Evolutionary conservation across 2,888 invertebrate genomes (phyloP).

Genomic region (Stratiomys singularior): DNA sequence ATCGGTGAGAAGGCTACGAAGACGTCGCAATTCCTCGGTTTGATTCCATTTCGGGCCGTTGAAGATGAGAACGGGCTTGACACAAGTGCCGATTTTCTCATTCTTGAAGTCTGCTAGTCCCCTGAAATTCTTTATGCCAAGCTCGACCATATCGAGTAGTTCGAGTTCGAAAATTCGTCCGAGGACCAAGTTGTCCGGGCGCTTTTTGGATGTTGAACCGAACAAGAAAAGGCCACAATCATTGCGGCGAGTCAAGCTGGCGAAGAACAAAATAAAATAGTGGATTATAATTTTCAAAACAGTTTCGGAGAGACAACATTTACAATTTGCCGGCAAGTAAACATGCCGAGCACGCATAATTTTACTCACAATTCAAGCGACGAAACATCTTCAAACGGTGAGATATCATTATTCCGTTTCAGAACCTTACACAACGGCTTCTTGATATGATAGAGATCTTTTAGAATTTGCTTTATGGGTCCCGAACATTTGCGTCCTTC

Average conservation of each 20-base stretch:
- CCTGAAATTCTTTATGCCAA: slow-evolving; percentile 86
- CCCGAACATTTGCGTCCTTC: slow-evolving; percentile 85
- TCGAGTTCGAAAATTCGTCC: slow-evolving; percentile 91
- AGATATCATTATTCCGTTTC: slow-evolving; percentile 84
- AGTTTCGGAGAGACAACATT: too few relatives aligned
- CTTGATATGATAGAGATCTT: slow-evolving; percentile 87
- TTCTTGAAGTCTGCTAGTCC: slow-evolving; percentile 82
- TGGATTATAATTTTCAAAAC: too few relatives aligned
- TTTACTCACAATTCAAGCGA: slow-evolving; percentile 81
- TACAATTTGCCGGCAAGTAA: not conserved
- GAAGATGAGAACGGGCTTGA: slow-evolving; percentile 92
- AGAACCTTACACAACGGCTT: slow-evolving; percentile 84
- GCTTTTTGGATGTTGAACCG: slow-evolving; percentile 92
- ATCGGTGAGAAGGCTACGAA: slow-evolving; percentile 91
- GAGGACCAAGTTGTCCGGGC: slow-evolving; percentile 90
- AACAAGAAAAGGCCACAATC: slow-evolving; percentile 92
- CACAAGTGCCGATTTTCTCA: slow-evolving; percentile 80
- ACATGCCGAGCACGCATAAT: too few relatives aligned
- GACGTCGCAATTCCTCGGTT: slow-evolving; percentile 79
- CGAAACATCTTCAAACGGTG: slow-evolving; percentile 91
- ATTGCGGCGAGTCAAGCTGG: slow-evolving; percentile 78
- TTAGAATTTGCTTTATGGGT: slow-evolving; percentile 75
- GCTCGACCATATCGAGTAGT: slow-evolving; percentile 95
- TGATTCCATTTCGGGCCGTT: slow-evolving; percentile 92
- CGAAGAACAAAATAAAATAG: too few relatives aligned